Evolutionary conservation across 2,797 vertebrate species (phyloP).

Genomic region (Gadopsis marmoratus): DNA sequence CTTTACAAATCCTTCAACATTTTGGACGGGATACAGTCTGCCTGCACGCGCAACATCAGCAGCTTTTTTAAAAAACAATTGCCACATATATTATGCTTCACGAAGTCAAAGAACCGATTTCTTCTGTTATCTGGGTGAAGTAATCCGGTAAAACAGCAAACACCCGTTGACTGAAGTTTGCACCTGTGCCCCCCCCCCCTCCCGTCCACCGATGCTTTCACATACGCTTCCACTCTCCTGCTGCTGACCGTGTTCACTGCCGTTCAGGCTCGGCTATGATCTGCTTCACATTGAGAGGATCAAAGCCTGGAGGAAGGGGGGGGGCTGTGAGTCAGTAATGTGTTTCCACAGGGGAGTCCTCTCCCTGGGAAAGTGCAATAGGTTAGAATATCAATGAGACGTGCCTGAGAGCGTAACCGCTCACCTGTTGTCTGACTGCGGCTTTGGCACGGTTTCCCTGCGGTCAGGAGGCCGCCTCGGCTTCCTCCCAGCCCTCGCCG

Average conservation of each 20-base stretch:
- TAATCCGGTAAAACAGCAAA: not conserved
- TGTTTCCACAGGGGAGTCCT: constrained; percentile 78
- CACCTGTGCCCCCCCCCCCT: not conserved
- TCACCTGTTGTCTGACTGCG: constrained; percentile 83
- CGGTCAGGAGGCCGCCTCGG: constrained; percentile 45
- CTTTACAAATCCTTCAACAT: no score
- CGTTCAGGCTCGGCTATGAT: constrained; percentile 59
- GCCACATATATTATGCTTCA: no score
- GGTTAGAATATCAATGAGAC: constrained; percentile 87
- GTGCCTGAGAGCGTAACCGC: constrained; percentile 78
- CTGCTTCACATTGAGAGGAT: constrained; percentile 80
- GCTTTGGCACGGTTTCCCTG: constrained; percentile 51
- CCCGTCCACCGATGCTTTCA: constrained; percentile 11
- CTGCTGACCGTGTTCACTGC: constrained; percentile 54
- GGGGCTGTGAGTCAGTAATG: constrained; percentile 69
- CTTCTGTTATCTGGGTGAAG: not conserved
- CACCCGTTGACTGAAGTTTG: constrained; percentile 6
- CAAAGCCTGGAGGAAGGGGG: constrained; percentile 65
- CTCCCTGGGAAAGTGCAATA: constrained; percentile 85
- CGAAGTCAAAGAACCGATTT: no score
- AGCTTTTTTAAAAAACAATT: no score
- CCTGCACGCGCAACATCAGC: no score
- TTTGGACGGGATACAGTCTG: no score
- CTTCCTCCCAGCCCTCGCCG: constrained; percentile 38
- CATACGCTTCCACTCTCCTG: not conserved